Evolutionary conservation across 2,113 vertebrate species (phyloP).

Genomic region (Hemibagrus wyckioides): DNA sequence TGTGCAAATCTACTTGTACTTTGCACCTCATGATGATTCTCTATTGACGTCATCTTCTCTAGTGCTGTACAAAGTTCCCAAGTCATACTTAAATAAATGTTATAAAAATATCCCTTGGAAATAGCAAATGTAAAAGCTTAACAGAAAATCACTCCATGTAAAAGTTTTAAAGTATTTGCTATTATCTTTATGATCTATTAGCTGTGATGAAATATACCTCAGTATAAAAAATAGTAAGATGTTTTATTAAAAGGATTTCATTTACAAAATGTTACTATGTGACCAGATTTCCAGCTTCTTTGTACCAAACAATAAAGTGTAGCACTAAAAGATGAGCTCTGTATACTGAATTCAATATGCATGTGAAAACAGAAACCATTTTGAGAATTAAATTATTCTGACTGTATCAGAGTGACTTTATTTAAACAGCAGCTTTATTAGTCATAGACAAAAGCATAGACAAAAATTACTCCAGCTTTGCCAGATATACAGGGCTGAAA

Average conservation of each 20-base stretch:
- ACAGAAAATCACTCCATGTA: background rate
- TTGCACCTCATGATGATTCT: background rate
- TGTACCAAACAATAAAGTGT: background rate
- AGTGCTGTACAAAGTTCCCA: background rate
- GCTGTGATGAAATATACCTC: background rate
- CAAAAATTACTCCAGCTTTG: background rate
- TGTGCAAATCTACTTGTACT: background rate
- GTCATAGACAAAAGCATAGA: background rate
- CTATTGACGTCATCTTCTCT: background rate
- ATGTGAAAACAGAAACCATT: background rate
- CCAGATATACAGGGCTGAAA: background rate
- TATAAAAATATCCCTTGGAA: background rate
- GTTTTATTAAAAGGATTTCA: background rate
- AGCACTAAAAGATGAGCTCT: background rate
- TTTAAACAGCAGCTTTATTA: conserved; percentile 2
- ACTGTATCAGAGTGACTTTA: background rate
- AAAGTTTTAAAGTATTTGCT: background rate
- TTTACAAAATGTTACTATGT: background rate
- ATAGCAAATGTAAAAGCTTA: background rate
- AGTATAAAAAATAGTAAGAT: background rate
- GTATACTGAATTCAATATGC: background rate
- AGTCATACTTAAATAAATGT: background rate
- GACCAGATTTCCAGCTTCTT: background rate
- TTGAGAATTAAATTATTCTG: background rate
- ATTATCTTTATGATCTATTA: too few species aligned